These are phyloP conservation scores for Pimpla rufipes DNA, from an alignment of 2,888 invertebrate species.

Conservation along the genomic window DNA sequence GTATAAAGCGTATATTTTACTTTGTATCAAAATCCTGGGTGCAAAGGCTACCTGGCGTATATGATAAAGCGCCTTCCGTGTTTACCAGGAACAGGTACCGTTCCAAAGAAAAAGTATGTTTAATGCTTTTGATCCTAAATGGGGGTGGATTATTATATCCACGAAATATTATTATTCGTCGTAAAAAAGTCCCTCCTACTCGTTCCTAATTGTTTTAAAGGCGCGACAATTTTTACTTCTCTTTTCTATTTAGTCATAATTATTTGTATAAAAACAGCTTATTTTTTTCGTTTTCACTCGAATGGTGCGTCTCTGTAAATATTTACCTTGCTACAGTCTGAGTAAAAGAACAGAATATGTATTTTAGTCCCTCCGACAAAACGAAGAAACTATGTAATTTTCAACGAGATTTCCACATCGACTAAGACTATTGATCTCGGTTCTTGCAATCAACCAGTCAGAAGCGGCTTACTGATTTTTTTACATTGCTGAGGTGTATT, in stretches of 20 bases:
- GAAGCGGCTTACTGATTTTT: neutral
- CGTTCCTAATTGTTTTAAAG: too few species aligned
- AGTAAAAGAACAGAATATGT: neutral
- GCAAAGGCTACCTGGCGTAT: neutral
- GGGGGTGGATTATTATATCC: too few species aligned
- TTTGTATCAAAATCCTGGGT: neutral
- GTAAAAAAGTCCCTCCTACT: too few species aligned
- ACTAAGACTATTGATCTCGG: constrained; percentile 4
- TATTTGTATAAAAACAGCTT: too few species aligned
- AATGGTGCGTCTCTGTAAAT: too few species aligned
- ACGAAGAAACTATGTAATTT: constrained; percentile 27
- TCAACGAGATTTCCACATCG: neutral
- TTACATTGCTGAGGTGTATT: neutral
- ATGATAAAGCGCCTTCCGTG: neutral
- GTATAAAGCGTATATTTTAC: constrained; percentile 3
- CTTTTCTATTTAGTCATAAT: too few species aligned
- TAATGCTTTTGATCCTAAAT: too few species aligned
- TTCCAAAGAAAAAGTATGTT: too few species aligned
- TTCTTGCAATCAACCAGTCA: neutral
- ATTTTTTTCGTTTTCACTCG: too few species aligned
- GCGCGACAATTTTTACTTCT: too few species aligned
- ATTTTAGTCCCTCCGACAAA: constrained; percentile 3
- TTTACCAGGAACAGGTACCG: neutral
- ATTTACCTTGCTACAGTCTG: neutral
- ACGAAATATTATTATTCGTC: too few species aligned